Conservation (phyloP, 2,888 invertebrate genomes). For the Pinctada fucata region DNA sequence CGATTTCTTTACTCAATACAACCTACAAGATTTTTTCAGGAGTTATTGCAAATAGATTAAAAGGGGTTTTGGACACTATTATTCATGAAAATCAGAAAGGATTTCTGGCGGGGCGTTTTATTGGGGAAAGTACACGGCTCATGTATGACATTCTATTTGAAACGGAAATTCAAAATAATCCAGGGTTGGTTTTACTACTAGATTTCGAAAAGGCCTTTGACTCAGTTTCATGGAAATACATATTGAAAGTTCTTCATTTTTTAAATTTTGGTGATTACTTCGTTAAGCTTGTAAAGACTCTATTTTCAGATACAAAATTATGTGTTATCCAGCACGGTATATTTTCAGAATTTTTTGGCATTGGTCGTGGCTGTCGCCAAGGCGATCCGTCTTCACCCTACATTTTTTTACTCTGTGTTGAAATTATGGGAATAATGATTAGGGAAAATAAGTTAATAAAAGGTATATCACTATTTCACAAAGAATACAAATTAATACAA, state of each 20-base stretch:
- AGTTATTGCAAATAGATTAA: not conserved
- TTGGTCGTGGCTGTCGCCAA: slow-evolving; percentile 36
- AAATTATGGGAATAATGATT: slow-evolving; percentile 13
- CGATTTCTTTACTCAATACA: not conserved
- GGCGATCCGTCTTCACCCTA: slow-evolving; percentile 31
- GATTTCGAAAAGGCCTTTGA: slow-evolving; percentile 44
- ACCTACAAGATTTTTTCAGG: not conserved
- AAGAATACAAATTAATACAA: too few species aligned
- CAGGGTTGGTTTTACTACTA: slow-evolving; percentile 24
- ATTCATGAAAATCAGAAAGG: slow-evolving; percentile 10
- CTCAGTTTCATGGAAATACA: slow-evolving; percentile 27
- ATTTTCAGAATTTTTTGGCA: slow-evolving; percentile 27
- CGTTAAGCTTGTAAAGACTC: slow-evolving; percentile 20
- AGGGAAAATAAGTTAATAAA: too few species aligned
- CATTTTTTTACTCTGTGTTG: slow-evolving; percentile 26
- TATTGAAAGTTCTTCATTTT: not conserved
- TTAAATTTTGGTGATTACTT: slow-evolving; percentile 18
- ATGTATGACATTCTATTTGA: slow-evolving; percentile 35
- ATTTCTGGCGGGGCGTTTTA: not conserved
- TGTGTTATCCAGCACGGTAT: slow-evolving; percentile 25
- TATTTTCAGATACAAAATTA: slow-evolving; percentile 20
- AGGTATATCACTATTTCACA: too few species aligned
- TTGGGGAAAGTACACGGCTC: slow-evolving; percentile 5
- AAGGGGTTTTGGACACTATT: not conserved
- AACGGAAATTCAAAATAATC: slow-evolving; percentile 26